Evolutionary conservation across 2,797 vertebrate species (phyloP).

Genomic region (Hypotaenidia okinawae): DNA sequence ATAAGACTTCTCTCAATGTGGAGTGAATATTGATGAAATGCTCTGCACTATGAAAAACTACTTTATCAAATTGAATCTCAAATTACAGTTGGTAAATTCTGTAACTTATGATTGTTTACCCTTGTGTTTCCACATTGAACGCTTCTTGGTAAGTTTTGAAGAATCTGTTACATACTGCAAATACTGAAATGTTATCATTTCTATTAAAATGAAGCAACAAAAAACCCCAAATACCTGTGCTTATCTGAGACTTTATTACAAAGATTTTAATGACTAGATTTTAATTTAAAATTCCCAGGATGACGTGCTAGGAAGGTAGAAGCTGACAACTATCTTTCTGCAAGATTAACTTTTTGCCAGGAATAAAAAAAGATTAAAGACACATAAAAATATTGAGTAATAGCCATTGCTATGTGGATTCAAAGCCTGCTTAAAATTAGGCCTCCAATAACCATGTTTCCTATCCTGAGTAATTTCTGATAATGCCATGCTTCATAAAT

Average conservation of each 20-base stretch:
- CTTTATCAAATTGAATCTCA: conserved; percentile 34
- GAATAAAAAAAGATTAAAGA: neutral
- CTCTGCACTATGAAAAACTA: conserved; percentile 26
- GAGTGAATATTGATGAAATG: conserved; percentile 54
- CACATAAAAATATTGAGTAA: neutral
- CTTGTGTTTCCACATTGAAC: neutral
- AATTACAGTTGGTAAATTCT: conserved; percentile 13
- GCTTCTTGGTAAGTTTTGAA: conserved; percentile 3
- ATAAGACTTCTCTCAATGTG: conserved; percentile 27
- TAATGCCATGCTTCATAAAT: neutral
- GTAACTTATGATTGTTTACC: conserved; percentile 1
- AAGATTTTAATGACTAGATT: neutral
- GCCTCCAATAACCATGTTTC: neutral
- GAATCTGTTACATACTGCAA: neutral
- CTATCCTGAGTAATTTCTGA: neutral
- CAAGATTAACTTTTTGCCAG: neutral
- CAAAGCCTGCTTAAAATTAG: neutral
- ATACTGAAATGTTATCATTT: neutral
- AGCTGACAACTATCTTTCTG: neutral
- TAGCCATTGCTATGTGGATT: neutral
- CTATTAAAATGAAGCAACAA: neutral
- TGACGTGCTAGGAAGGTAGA: neutral
- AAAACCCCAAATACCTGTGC: neutral
- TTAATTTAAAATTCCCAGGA: neutral
- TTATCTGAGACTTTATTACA: neutral